phyloP scores from a whole-genome alignment of 2,113 vertebrate genomes.

The Drymodes brunneopygia region DNA sequence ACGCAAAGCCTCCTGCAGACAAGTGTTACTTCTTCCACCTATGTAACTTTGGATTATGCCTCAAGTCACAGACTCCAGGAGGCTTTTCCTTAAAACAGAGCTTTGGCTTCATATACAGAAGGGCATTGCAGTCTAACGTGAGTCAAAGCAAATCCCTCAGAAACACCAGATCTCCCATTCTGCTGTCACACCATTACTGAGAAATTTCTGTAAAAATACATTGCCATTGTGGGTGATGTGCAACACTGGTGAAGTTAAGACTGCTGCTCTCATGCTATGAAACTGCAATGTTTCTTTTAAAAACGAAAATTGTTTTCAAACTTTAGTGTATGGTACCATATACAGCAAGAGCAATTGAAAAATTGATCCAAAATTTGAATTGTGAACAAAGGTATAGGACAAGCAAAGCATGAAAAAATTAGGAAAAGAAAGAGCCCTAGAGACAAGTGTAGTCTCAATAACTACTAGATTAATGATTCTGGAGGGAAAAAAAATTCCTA shows the following conservation, averaged over 20 bases:
- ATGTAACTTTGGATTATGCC: not conserved
- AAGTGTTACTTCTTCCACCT: not conserved
- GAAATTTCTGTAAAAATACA: not conserved
- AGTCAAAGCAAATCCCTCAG: not conserved
- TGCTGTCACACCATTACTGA: not conserved
- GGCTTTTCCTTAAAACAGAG: not conserved
- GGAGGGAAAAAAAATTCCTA: not conserved
- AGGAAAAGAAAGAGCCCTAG: not conserved
- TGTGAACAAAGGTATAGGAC: not conserved
- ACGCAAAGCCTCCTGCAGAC: not conserved
- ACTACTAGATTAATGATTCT: not conserved
- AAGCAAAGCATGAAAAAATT: not conserved
- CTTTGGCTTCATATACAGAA: not conserved
- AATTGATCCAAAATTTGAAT: not conserved
- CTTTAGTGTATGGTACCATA: not conserved
- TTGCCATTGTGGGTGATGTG: not conserved
- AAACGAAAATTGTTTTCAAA: not conserved
- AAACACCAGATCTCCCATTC: not conserved
- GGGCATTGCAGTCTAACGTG: fast-evolving
- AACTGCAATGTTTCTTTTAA: not conserved
- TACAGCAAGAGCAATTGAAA: not conserved
- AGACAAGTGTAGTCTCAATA: not conserved
- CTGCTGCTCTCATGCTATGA: not conserved
- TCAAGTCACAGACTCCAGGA: not conserved
- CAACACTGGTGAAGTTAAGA: not conserved